Evolutionary conservation across 2,888 invertebrate species (phyloP).

Genomic region (Phymatocera aterrima): DNA sequence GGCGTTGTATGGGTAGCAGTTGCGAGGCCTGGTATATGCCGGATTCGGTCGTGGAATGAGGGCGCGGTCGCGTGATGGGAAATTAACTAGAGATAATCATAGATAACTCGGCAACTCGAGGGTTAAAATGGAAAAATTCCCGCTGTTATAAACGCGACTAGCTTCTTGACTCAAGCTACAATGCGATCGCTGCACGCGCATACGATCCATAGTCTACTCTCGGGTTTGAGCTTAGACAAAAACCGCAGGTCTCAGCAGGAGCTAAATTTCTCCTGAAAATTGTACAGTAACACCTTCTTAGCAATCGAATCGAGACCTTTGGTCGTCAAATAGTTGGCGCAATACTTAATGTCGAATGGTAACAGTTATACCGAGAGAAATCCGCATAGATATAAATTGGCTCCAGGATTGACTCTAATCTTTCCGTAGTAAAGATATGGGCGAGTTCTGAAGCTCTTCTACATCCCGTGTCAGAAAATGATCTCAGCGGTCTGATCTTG

Average conservation of each 20-base stretch:
- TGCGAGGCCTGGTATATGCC: conserved; percentile 15
- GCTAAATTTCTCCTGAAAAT: conserved; percentile 30
- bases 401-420: neutral
- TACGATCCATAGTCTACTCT: neutral
- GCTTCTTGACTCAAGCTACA: conserved; percentile 15
- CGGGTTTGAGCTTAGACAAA: conserved; percentile 15
- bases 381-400: neutral
- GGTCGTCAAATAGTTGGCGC: conserved; percentile 24
- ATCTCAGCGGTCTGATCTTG: conserved; percentile 34
- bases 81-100: conserved; percentile 47
- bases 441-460: neutral
- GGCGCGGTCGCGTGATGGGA: conserved; percentile 48
- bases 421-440: neutral
- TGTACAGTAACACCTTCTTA: conserved; percentile 18
- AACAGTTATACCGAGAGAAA: neutral
- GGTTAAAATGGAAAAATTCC: conserved; percentile 44
- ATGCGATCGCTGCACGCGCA: conserved; percentile 39
- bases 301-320: conserved; percentile 23
- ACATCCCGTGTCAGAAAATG: conserved; percentile 18
- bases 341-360: conserved; percentile 24
- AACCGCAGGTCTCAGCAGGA: conserved; percentile 11
- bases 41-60: conserved; percentile 24
- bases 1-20: conserved; percentile 16
- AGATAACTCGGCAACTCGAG: conserved; percentile 44
- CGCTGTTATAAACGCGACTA: conserved; percentile 21